Base-by-base conservation (phyloP, 2,888 invertebrate species). In the Trilocha varians region DNA sequence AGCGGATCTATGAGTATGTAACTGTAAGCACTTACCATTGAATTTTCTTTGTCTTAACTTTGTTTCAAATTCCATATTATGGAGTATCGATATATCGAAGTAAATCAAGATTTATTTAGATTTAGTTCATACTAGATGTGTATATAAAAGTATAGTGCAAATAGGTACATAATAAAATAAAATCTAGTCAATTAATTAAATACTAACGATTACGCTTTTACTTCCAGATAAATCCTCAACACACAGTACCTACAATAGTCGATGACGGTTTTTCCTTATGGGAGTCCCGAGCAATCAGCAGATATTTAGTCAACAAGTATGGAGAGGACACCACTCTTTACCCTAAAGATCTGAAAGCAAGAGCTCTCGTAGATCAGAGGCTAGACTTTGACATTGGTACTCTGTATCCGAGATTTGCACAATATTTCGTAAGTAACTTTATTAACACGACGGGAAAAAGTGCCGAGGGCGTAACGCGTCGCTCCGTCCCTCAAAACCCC, bases 241-340 rank as follows among this genome's bases (percentile, higher is more conserved):
- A 94, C 63, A 90, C 90, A 2, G 87, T 96, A 43, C 96, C 96
- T 8, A 93, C 94, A 0, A 72, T 96, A 42, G 89, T 91, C 43
- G 95, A 96, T 73, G 89, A 91, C 56, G 94, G 92, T 6, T 92
- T 94, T 63, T 68, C 87, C 1, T 69, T 96, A n/a, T 93, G 92
- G 89, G 95, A 96, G 78, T 94, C 94, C 39, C 91, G 93, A 15
- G 91, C 93, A 38, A 94, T 95, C 58, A 86, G 90, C 65, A 80
- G 88, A 6, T 96, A 96, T 69, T 83, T 96, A 56, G 90, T 88
- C n/a, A 90, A 90, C 65, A 90, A 92, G 59, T 94, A 94, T 60
- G 93, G 90, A 16, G 91, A 90, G 59, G 88, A 90, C 52, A 91
- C 90, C 55, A 76, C 87, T 0, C 73, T 95, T 32, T 91, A 91